phyloP scores from a whole-genome alignment of 2,113 vertebrate species.

The Xyliphius kryptos region DNA sequence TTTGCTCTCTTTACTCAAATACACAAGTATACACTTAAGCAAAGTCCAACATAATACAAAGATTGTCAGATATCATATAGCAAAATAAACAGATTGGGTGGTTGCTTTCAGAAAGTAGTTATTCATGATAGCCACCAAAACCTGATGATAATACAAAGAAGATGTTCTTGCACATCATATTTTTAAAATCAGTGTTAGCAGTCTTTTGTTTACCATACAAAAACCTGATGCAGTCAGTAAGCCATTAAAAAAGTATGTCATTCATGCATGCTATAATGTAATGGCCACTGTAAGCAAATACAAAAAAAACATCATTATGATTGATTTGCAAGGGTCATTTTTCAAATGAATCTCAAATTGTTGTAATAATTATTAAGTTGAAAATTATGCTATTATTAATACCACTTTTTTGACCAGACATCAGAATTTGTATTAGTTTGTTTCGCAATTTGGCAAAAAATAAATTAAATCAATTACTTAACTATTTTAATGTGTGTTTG shows the following conservation, averaged over 20 bases:
- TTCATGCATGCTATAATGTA: too few relatives aligned
- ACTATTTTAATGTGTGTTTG: too few relatives aligned
- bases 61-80: conserved; percentile 22
- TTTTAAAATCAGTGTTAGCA: not conserved
- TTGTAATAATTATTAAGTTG: too few relatives aligned
- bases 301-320: too few relatives aligned
- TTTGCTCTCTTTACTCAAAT: not conserved
- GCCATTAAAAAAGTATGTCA: too few relatives aligned
- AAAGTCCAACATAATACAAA: conserved; percentile 5
- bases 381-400: too few relatives aligned
- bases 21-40: conserved; percentile 5
- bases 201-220: not conserved
- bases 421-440: too few relatives aligned
- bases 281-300: not conserved
- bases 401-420: too few relatives aligned
- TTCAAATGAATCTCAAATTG: too few relatives aligned
- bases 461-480: too few relatives aligned
- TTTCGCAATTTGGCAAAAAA: too few relatives aligned
- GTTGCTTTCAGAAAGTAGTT: not conserved
- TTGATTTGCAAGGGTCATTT: too few relatives aligned
- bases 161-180: not conserved
- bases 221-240: not conserved
- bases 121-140: conserved; percentile 2
- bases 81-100: conserved; percentile 3
- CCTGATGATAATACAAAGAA: not conserved